Evolutionary conservation across 2,797 vertebrate species (phyloP), one percentile per base, ranked within the genome.

Genomic region (Rhodeus uyekii): DNA sequence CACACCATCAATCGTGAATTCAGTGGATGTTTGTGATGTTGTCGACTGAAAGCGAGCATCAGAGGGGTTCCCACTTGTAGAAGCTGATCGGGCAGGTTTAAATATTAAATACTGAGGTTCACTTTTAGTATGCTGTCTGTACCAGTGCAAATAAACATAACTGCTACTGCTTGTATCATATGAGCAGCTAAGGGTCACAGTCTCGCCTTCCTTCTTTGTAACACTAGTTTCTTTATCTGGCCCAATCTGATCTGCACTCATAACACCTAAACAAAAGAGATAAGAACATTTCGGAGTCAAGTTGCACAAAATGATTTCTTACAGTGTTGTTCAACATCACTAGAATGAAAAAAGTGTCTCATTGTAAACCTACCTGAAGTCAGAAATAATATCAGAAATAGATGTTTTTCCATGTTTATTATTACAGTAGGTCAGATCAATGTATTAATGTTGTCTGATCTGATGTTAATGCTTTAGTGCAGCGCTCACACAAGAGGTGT

Each of bases 111-210:
- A 88, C 61, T 81, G 27, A 36, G 67, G 83, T 7, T 78, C 50
- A 6, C 39, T 39, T 27, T 78, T 68, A 8, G 32, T 1, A 38
- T 39, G 36, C 10, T 65, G 64, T 39, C 46, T 83, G 83, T 83
- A 87, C 87, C 89, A 89, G 60, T 75, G 2, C 46, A 87, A 78
- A 0, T 0, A 0, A 60, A 13, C 0, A 8, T 2, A 0, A 1
- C 2, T 5, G 0, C 8, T n/a, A n/a, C n/a, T 34, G 18, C 14
- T 8, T 8, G 78, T 78, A 3, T 85, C 2, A 65, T 85, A 87
- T 0, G 42, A 18, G 32, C 88, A 89, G 24, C 8, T 85, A 80
- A 89, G 77, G 18, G 68, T 83, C 13, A 87, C 82, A 79, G 78
- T 48, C 58, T 86, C 55, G 76, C 65, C 78, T 58, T 85, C 84